Base-by-base conservation (phyloP, 2,113 vertebrate species). In the Chloropsis hardwickii region DNA sequence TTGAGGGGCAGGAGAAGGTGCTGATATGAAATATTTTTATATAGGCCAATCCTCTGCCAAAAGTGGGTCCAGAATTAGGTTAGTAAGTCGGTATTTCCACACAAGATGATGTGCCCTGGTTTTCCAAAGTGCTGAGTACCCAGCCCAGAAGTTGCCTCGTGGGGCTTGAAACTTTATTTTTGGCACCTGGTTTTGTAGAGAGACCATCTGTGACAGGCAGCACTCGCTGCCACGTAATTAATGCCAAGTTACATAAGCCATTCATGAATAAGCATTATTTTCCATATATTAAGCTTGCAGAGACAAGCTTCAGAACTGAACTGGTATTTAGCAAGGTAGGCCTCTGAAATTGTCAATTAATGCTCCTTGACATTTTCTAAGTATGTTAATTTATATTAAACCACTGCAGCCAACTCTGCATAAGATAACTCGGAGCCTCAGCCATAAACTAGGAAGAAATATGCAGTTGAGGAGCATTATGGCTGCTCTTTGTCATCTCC, bases 341-440 rank as follows among this genome's bases (percentile, higher is more conserved):
- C 81, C 84, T 80, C 93, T 25, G 45, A 90, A 95, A 94, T 92
- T 58, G 69, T 86, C 94, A 92, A 93, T 96, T 96, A 86, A 96
- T 88, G 93, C 94, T 95, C 90, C 93, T 90, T 93, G 93, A 95
- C 93, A 92, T 96, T 97, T 94, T 40, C 12, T 77, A 94, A 90
- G 81, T 19, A 66, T 73, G 81, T 83, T 96, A 93, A 96, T 93
- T 95, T 88, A 77, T 23, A 88, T 81, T 39, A 86, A 88, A 61
- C 25, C 57, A 33, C 85, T 60, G 76, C 88, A 93, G 79, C 85
- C 70, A 93, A 81, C 90, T 92, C 88, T 92, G 93, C 51, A 42
- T 33, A 67, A 64, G 88, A 60, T 45, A 93, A 93, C 74, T 70
- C 28, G 0, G 6, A 77, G 54, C 35, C 71, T 25, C 47, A 29